Evolutionary conservation across 1,140 invertebrate species (phyloP).

Genomic region (Megathymus violae): DNA sequence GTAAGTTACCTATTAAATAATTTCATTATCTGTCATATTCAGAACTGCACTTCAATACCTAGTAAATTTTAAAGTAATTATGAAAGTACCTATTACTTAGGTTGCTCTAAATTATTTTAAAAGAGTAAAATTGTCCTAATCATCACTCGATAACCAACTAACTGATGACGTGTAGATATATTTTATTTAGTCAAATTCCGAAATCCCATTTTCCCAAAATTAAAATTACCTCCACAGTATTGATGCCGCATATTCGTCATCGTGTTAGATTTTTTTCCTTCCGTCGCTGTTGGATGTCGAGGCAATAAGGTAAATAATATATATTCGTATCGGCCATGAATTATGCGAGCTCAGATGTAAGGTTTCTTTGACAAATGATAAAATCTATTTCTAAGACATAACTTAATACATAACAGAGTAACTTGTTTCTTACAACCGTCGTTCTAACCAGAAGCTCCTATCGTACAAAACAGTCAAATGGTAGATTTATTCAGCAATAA

Average conservation of each 20-base stretch:
- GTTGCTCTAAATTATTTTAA: too few relatives aligned
- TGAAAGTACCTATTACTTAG: too few relatives aligned
- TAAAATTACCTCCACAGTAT: slow-evolving; percentile 34
- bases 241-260: slow-evolving; percentile 31
- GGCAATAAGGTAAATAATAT: slow-evolving; percentile 35
- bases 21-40: too few relatives aligned
- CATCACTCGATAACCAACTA: too few relatives aligned
- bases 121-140: too few relatives aligned
- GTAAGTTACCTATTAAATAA: too few relatives aligned
- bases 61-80: too few relatives aligned
- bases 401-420: neutral
- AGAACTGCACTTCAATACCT: too few relatives aligned
- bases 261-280: slow-evolving; percentile 27
- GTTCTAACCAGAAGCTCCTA: too few relatives aligned
- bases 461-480: too few relatives aligned
- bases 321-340: slow-evolving; percentile 31
- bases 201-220: slow-evolving; percentile 26
- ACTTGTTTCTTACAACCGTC: neutral
- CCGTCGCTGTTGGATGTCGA: slow-evolving; percentile 14
- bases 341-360: slow-evolving; percentile 15
- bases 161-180: too few relatives aligned
- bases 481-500: too few relatives aligned
- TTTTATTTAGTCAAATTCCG: slow-evolving; percentile 18
- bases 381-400: slow-evolving; percentile 6
- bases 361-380: slow-evolving; percentile 16